Percentiles rank a stretch among this genome's conserved stretches.
Conservation (phyloP, 1,140 invertebrate species). For the Spodoptera frugiperda region DNA sequence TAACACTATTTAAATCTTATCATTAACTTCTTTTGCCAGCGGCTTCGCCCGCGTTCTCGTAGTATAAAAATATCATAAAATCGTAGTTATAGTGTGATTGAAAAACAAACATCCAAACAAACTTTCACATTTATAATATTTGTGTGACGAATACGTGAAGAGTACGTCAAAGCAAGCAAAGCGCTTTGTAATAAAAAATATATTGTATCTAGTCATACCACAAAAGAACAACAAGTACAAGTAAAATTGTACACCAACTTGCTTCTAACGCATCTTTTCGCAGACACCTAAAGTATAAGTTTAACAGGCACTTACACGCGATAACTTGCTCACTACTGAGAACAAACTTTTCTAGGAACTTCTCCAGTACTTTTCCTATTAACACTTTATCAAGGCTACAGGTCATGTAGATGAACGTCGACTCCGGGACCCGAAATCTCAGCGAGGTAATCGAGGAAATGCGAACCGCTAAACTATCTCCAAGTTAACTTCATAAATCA, state of each 20-base stretch:
- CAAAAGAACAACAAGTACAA: not conserved
- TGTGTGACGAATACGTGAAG: too few species aligned
- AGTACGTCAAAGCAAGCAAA: too few species aligned
- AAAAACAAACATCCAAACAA: too few species aligned
- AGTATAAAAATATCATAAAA: too few species aligned
- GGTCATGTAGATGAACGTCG: slow-evolving; percentile 27
- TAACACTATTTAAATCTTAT: too few species aligned
- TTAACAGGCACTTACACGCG: slow-evolving; percentile 5
- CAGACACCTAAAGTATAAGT: not conserved
- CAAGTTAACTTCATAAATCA: slow-evolving; percentile 41
- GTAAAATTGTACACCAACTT: not conserved
- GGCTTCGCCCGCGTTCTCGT: too few species aligned
- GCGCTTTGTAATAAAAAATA: too few species aligned
- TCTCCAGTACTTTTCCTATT: slow-evolving; percentile 12
- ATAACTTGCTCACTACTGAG: not conserved
- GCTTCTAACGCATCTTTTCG: not conserved
- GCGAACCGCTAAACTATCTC: slow-evolving; percentile 38
- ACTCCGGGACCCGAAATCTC: slow-evolving; percentile 10
- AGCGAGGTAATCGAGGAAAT: slow-evolving; percentile 33
- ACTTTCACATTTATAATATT: too few species aligned
- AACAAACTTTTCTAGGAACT: not conserved
- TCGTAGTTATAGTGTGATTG: too few species aligned
- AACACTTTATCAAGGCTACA: slow-evolving; percentile 7
- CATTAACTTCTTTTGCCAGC: too few species aligned
- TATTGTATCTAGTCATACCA: not conserved